Evolutionary conservation across 1,140 invertebrate genomes (phyloP).

Genomic region (Pogonomyrmex californicus): DNA sequence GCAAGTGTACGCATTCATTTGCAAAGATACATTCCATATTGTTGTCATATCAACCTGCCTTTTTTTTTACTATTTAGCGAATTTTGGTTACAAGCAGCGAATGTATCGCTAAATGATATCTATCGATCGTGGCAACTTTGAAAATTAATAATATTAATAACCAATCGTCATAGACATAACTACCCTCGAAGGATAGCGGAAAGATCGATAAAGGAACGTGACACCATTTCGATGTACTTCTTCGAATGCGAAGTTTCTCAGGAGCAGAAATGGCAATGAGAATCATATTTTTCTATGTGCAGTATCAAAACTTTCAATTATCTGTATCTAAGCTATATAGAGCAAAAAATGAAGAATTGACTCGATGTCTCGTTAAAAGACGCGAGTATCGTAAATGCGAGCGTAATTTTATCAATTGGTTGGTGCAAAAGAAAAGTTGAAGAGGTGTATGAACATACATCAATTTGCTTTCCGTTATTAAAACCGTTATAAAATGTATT

Average conservation of each 20-base stretch:
- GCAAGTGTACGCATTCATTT: background rate
- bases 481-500: too few species aligned
- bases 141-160: constrained; percentile 9
- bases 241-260: constrained; percentile 69
- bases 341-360: constrained; percentile 58
- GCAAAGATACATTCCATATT: background rate
- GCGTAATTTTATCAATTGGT: constrained; percentile 51
- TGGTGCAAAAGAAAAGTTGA: constrained; percentile 61
- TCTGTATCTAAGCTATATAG: constrained; percentile 62
- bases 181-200: constrained; percentile 46
- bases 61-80: background rate
- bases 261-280: constrained; percentile 68
- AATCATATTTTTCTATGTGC: constrained; percentile 83
- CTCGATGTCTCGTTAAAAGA: constrained; percentile 18
- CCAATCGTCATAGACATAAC: constrained; percentile 12
- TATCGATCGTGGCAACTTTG: constrained; percentile 3
- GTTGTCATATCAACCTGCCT: background rate
- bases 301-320: constrained; percentile 75
- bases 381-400: constrained; percentile 32
- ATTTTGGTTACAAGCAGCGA: constrained; percentile 58
- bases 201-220: constrained; percentile 52
- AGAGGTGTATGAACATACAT: background rate
- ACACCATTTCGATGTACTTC: constrained; percentile 64
- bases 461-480: background rate
- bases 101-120: constrained; percentile 7